phyloP scores from a whole-genome alignment of 2,113 vertebrate genomes.

The Agapornis roseicollis region DNA sequence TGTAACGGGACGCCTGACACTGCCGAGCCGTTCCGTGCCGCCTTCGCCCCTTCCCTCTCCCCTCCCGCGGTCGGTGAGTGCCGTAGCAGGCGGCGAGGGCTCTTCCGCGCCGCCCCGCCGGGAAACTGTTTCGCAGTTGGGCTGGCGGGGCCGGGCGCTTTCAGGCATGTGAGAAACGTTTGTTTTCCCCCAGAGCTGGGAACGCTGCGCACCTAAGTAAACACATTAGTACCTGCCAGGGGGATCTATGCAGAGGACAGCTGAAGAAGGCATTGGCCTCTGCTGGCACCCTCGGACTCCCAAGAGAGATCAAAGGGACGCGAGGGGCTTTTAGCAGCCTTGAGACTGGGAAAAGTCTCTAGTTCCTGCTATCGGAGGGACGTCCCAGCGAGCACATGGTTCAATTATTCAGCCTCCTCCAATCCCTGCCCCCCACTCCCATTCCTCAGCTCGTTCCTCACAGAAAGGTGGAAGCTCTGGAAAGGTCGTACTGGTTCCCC shows the following conservation, averaged over 20 bases:
- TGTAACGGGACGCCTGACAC: background rate
- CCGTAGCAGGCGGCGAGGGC: background rate
- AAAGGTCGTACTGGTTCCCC: background rate
- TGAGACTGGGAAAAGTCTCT: conserved; percentile 78
- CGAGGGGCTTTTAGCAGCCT: conserved; percentile 68
- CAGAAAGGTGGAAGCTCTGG: background rate
- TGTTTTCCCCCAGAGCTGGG: conserved; percentile 75
- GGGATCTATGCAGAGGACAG: conserved; percentile 81
- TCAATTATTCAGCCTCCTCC: background rate
- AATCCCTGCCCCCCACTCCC: background rate
- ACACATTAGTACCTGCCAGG: conserved; percentile 84
- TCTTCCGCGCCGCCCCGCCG: background rate
- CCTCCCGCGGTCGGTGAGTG: background rate
- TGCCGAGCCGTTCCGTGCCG: background rate
- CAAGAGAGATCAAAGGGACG: conserved; percentile 85
- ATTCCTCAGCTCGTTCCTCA: background rate
- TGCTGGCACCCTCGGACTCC: conserved; percentile 73
- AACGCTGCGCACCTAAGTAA: conserved; percentile 89
- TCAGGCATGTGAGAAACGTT: conserved; percentile 80
- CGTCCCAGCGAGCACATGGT: conserved; percentile 75
- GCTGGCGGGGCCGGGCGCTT: background rate
- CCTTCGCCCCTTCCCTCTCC: no score
- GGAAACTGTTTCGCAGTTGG: background rate
- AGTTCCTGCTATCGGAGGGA: conserved; percentile 29
- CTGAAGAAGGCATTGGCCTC: conserved; percentile 92